Conservation (phyloP, 2,113 vertebrate genomes). For the Xenopus laevis region DNA sequence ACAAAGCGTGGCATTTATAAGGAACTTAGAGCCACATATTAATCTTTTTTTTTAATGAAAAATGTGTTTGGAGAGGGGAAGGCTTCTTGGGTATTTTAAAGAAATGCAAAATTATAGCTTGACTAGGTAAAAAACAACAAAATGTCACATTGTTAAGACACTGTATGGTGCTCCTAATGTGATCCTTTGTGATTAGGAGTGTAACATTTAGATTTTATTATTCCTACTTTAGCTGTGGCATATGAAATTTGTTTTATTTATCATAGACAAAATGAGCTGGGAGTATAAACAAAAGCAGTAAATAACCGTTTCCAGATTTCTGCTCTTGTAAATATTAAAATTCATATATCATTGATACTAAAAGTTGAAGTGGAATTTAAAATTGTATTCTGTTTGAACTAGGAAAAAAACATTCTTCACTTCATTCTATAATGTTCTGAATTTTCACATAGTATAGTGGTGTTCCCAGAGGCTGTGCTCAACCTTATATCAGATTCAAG, state of each 20-base stretch:
- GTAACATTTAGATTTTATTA: slow-evolving; percentile 2
- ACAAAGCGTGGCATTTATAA: too few relatives aligned
- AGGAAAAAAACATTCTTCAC: background rate
- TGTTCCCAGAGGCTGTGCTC: slow-evolving; percentile 1
- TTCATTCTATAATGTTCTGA: background rate
- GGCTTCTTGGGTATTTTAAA: too few relatives aligned
- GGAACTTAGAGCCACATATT: too few relatives aligned
- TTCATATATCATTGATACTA: background rate
- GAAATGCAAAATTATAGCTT: too few relatives aligned
- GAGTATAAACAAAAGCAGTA: background rate
- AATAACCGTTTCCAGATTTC: background rate
- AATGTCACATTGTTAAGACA: slow-evolving; percentile 1
- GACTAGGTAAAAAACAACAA: background rate
- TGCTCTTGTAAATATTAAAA: background rate
- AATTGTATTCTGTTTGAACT: background rate
- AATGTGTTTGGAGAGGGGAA: too few relatives aligned
- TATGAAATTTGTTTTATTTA: background rate
- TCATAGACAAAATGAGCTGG: background rate
- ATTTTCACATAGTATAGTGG: background rate
- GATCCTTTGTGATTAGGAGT: background rate
- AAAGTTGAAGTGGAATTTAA: background rate
- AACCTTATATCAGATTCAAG: slow-evolving; percentile 8
- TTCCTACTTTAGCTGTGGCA: background rate
- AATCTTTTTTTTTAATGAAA: too few relatives aligned
- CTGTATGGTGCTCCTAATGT: background rate